Base-by-base conservation (phyloP, 1,140 invertebrate genomes). In the Artemia franciscana region DNA sequence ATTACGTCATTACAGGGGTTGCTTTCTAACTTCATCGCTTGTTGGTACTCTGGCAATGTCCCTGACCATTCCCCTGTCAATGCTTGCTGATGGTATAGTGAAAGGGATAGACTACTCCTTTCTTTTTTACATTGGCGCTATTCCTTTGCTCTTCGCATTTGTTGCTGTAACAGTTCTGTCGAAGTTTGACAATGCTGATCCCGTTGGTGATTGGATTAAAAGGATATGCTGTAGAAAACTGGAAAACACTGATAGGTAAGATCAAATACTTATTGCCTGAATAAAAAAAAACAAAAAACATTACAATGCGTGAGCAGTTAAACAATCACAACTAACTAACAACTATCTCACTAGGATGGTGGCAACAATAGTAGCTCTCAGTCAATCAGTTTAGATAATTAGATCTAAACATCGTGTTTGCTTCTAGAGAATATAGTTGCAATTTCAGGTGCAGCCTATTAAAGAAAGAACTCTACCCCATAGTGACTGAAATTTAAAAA, bases 161-260 rank as follows among this genome's bases (percentile, higher is more conserved):
- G 73, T 90, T 62, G 79, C 81, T 59, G 79, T 88, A 5, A 82
- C 81, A 56, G 69, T 87, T 60, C 72, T 91, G 27, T 80, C 84
- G 28, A 82, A 88, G 71, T 88, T 84, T 69, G 86, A 91, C 69
- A 85, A 85, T 70, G 86, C 84, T 80, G 88, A 92, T 76, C 88
- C 88, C 59, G 78, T 86, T 21, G 60, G 26, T 24, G 23, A 59
- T 21, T 7, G n/a, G 59, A 72, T 24, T 21, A 30, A 57, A n/a
- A 64, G 51, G 60, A 28, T 57, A 25, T 66, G 15, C 60, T 57
- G 18, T 1, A 51, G 39, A 1, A 12, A 18, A 18, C 12, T 15
- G 39, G 12, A 51, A 18, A 12, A 51, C 21, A 12, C 21, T 3
- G 3, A 15, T 18, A 51, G 39, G 39, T 51, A 51, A 51, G 39